Percentiles rank a stretch among this genome's conserved stretches.
phyloP scores from a whole-genome alignment of 2,113 vertebrate species.

The Penelope pileata region DNA sequence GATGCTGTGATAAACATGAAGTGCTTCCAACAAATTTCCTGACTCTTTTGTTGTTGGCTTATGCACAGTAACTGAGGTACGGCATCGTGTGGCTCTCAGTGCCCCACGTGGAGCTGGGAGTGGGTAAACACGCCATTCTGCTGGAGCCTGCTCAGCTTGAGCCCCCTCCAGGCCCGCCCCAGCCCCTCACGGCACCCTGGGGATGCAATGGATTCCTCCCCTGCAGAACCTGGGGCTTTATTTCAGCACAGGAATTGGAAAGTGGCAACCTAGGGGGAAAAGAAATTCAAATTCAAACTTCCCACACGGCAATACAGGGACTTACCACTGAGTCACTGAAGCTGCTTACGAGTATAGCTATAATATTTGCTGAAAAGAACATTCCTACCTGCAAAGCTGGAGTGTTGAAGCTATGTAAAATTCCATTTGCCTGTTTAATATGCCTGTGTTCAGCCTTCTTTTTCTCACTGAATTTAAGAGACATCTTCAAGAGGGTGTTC shows the following conservation, averaged over 20 bases:
- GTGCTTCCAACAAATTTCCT: background rate
- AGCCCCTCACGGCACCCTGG: background rate
- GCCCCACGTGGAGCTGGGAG: background rate
- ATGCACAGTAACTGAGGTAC: background rate
- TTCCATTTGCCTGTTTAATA: background rate
- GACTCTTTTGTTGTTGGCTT: background rate
- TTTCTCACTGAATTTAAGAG: background rate
- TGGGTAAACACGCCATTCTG: background rate
- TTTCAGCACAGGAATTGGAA: background rate
- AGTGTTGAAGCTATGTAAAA: background rate
- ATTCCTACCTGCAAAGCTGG: background rate
- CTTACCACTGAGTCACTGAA: constrained; percentile 41
- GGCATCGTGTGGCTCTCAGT: background rate
- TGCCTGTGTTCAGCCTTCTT: background rate
- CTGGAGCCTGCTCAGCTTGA: background rate
- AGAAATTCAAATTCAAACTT: constrained; percentile 22
- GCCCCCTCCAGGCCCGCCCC: background rate
- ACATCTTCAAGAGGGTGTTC: background rate
- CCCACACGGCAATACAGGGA: background rate
- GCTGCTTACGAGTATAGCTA: background rate
- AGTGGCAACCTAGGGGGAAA: constrained; percentile 43
- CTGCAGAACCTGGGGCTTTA: constrained; percentile 6
- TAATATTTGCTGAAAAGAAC: background rate
- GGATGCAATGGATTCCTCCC: constrained; percentile 2
- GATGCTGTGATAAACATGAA: background rate